Conservation (phyloP, 1,140 invertebrate genomes). For the Neuroterus valhalla region DNA sequence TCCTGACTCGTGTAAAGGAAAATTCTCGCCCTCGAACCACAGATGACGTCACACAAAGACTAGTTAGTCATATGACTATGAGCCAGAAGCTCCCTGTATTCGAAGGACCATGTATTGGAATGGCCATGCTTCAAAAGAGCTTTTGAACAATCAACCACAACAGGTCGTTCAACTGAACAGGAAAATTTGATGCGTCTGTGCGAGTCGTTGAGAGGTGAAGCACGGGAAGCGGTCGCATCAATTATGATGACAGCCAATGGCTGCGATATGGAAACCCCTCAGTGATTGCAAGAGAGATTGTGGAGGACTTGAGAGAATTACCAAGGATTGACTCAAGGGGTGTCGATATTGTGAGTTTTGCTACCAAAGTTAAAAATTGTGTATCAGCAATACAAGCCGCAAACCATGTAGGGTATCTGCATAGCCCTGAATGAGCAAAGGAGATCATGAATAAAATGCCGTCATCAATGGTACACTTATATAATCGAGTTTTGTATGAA, state of each 20-base stretch:
- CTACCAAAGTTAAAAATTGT: conserved; percentile 44
- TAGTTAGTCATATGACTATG: not conserved
- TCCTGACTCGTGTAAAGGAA: no score
- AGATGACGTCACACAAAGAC: not conserved
- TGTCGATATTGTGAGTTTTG: conserved; percentile 36
- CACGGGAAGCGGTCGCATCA: conserved; percentile 34
- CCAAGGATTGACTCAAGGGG: conserved; percentile 21
- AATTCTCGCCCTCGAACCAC: not conserved
- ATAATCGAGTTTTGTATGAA: no score
- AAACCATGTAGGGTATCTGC: conserved; percentile 39
- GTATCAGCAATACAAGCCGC: conserved; percentile 42
- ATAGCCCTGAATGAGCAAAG: conserved; percentile 38
- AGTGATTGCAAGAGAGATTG: conserved; percentile 4
- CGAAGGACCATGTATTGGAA: not conserved
- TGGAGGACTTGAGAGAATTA: conserved; percentile 28
- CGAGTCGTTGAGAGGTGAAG: conserved; percentile 31
- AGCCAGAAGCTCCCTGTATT: not conserved
- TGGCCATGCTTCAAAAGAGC: not conserved
- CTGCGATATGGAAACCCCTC: conserved; percentile 38
- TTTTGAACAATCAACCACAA: not conserved
- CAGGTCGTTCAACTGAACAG: conserved; percentile 1
- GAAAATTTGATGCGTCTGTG: conserved; percentile 33
- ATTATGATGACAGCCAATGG: conserved; percentile 33
- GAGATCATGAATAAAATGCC: conserved; percentile 18
- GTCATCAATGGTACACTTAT: no score